Conservation (phyloP, 2,797 vertebrate species). For the Ctenosaura bakeri region DNA sequence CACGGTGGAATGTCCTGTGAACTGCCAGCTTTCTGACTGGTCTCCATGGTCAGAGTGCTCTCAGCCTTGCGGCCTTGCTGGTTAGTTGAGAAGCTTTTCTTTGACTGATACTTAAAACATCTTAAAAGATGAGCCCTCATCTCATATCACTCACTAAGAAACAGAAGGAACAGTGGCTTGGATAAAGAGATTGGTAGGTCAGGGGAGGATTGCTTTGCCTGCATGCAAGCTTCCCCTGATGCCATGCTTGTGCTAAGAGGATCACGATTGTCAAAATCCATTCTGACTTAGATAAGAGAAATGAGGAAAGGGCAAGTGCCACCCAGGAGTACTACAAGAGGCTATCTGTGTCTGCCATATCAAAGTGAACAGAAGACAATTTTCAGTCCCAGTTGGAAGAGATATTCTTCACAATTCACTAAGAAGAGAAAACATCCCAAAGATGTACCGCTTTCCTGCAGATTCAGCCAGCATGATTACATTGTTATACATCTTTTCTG, state of each 20-base stretch:
- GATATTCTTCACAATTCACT: background rate
- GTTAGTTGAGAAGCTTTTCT: conserved; percentile 76
- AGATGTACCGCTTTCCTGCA: background rate
- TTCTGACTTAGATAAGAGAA: conserved; percentile 14
- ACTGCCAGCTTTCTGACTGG: conserved; percentile 97
- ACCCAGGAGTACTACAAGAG: background rate
- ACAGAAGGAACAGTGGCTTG: conserved; percentile 4
- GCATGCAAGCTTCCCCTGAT: background rate
- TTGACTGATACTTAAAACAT: conserved; percentile 5
- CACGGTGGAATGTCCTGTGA: conserved; percentile 94
- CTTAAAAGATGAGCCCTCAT: background rate
- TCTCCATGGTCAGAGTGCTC: conserved; percentile 94
- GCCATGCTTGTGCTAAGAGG: conserved; percentile 7
- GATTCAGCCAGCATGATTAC: background rate
- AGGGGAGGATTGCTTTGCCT: background rate
- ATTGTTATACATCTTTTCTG: background rate
- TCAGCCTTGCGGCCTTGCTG: conserved; percentile 92
- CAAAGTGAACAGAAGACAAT: conserved; percentile 6
- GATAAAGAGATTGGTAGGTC: conserved; percentile 6
- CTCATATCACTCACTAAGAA: conserved; percentile 7
- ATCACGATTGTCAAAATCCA: conserved; percentile 33
- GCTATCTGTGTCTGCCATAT: background rate
- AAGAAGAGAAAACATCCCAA: background rate
- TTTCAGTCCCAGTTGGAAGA: background rate
- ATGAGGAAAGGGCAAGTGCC: background rate